A percentile compares a stretch with the other conserved stretches of the same genome.
Evolutionary conservation across 2,888 invertebrate species (phyloP).

Genomic region (Orthosia cruda): DNA sequence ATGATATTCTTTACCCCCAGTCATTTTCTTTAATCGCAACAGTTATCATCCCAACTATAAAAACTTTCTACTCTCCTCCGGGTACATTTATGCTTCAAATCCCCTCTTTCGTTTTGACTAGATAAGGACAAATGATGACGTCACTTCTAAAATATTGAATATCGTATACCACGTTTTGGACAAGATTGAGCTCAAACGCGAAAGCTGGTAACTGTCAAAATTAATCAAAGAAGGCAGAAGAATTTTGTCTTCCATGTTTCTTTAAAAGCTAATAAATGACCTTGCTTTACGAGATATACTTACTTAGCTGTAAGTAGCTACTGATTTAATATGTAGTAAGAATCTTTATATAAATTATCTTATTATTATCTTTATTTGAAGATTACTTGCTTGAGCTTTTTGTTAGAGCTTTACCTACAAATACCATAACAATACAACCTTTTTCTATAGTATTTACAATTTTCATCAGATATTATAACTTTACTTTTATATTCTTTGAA

Average conservation of each 20-base stretch:
- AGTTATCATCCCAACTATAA: no score
- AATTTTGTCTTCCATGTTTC: slow-evolving; percentile 49
- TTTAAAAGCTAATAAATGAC: slow-evolving; percentile 40
- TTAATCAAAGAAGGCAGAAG: slow-evolving; percentile 34
- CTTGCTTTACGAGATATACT: slow-evolving; percentile 1
- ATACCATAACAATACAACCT: no score
- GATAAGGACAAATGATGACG: slow-evolving; percentile 4
- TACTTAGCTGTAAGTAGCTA: not conserved
- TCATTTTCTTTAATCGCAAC: no score
- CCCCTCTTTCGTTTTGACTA: not conserved
- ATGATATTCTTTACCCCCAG: no score
- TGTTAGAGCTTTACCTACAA: no score
- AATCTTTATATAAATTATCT: not conserved
- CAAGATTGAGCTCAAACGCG: slow-evolving; percentile 23
- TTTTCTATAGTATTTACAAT: no score
- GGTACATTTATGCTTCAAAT: not conserved
- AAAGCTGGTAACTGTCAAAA: slow-evolving; percentile 27
- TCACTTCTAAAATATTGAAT: slow-evolving; percentile 19
- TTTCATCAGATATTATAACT: no score
- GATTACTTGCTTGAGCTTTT: no score
- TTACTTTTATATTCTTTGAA: no score
- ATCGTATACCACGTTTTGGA: slow-evolving; percentile 41
- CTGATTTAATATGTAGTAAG: not conserved
- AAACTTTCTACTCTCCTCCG: no score
- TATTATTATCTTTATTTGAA: no score